A percentile compares a stretch with the other conserved stretches of the same genome.
Evolutionary conservation across 2,113 vertebrate genomes (phyloP).

Genomic region (Cavia porcellus): DNA sequence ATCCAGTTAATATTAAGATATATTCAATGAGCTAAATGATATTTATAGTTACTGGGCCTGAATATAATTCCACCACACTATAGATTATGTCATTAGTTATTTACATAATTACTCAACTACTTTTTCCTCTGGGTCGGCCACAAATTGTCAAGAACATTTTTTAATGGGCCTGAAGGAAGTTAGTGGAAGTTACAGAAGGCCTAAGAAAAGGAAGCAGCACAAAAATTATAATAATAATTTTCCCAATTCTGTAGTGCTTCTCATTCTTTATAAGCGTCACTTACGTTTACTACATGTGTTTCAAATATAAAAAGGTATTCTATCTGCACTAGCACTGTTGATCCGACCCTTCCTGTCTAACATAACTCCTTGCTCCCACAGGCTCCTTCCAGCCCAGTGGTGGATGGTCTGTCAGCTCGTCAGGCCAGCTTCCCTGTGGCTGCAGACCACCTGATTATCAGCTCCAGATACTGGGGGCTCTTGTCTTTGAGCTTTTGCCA

Average conservation of each 20-base stretch:
- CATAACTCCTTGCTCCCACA: not conserved
- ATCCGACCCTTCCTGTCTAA: not conserved
- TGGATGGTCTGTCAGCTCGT: not conserved
- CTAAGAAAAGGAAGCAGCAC: not conserved
- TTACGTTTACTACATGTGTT: not conserved
- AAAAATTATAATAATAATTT: not conserved
- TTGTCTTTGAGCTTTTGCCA: not conserved
- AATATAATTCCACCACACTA: not conserved
- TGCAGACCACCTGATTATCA: not conserved
- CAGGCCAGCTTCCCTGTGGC: not conserved
- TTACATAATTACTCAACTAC: not conserved
- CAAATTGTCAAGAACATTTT: not conserved
- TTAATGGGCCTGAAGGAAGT: not conserved
- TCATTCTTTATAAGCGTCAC: not conserved
- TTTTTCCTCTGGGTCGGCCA: conserved; percentile 9
- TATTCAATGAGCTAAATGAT: conserved; percentile 27
- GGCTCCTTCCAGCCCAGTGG: not conserved
- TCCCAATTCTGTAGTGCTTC: not conserved
- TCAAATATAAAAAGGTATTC: not conserved
- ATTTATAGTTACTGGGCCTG: not conserved
- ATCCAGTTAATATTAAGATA: not conserved
- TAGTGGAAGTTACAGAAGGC: not conserved
- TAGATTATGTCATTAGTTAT: not conserved
- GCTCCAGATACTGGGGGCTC: not conserved
- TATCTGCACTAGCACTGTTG: not conserved